Evolutionary conservation across 1,140 invertebrate genomes (phyloP), one percentile per base, ranked within the genome.

Genomic region (Ganaspis sp.): DNA sequence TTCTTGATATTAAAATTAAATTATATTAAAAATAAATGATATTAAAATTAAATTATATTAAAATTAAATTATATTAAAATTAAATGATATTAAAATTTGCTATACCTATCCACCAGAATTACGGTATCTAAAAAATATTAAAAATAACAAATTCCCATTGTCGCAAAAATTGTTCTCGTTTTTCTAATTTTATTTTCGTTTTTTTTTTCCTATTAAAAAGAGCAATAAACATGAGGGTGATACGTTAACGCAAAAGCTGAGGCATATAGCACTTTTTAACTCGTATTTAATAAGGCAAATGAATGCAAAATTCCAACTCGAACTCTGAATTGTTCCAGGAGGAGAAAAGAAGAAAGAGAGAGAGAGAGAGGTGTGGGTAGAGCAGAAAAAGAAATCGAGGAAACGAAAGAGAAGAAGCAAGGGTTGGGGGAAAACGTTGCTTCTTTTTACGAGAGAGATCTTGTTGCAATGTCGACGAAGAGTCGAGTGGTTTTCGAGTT

Each of bases 401-500:
- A 76, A 79, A 73, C 69, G 75, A 75, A 77, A 70, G 23, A 34
- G 72, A 79, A 49, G 6, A 49, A 17, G 17, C 3, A 49, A 8
- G 45, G 45, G 45, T 49, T 49, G n/a, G 45, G 15, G 45, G 45
- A 74, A 70, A 77, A 69, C 73, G 54, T 70, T 76, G 72, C 74
- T 83, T 74, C 71, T 83, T 80, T 81, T 80, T 38, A 76, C 40
- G 74, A 78, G 73, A 76, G 70, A 79, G 75, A 84, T 76, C 73
- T 83, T 80, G 71, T 80, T 54, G 77, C 78, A 74, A 76, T 79
- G 78, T 73, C 82, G 83, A 80, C 81, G 80, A 86, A 81, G 80
- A 78, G 82, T 88, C 84, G 82, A 89, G 87, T 89, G 87, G 85
- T 85, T 87, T 89, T 88, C 83, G 73, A 89, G 85, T 85, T 88